Percentiles rank a stretch among this genome's conserved stretches.
These are phyloP conservation scores for Steinernema scapterisci DNA, from an alignment of 2,888 invertebrate species.

Conservation along the genomic window DNA sequence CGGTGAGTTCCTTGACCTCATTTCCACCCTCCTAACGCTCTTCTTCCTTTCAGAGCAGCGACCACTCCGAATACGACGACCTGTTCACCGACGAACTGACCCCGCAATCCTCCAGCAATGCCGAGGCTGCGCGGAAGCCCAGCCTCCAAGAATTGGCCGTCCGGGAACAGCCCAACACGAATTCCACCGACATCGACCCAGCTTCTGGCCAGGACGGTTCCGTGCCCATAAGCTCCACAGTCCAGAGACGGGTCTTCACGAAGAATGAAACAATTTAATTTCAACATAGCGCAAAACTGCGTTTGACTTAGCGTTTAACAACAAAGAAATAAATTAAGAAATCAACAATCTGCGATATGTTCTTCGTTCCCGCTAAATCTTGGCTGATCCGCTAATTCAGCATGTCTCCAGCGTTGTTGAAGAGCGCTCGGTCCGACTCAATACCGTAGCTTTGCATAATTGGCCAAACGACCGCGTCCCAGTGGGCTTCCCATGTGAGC, in stretches of 20 bases:
- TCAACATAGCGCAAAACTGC: background rate
- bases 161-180: background rate
- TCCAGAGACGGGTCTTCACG: background rate
- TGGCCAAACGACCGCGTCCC: conserved; percentile 46
- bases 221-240: background rate
- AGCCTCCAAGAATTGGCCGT: too few species aligned
- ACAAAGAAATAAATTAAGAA: conserved; percentile 15
- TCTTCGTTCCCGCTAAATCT: background rate
- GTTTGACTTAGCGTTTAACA: background rate
- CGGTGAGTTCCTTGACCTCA: background rate
- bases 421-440: too few species aligned
- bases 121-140: too few species aligned
- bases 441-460: conserved; percentile 32
- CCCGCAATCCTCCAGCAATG: too few species aligned
- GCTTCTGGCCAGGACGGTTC: too few species aligned
- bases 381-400: background rate
- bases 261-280: too few species aligned
- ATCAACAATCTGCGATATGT: conserved; percentile 14
- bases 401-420: too few species aligned
- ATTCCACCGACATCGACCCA: background rate
- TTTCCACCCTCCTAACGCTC: background rate
- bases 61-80: background rate
- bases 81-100: background rate
- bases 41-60: conserved; percentile 2
- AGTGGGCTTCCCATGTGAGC: conserved; percentile 43